Evolutionary conservation across 2,888 invertebrate genomes (phyloP), one percentile per base, ranked within the genome.

Genomic region (Tanypteryx hageni): DNA sequence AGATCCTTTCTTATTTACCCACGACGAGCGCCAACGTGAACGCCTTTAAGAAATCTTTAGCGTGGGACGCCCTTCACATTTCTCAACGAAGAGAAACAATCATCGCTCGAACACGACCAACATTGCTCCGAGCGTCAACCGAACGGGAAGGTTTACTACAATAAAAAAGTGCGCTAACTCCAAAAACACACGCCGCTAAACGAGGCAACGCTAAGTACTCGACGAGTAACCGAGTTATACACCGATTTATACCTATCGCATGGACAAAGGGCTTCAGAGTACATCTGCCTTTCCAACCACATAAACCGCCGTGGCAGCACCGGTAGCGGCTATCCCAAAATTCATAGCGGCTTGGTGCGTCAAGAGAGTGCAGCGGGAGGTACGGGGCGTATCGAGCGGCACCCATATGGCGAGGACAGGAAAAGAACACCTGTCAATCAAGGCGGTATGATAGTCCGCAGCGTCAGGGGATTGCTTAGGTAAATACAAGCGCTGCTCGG

Each of bases 391-490:
- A 89, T 89, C 89, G 89, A 89, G 64, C 89, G 89, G 89, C 86
- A 61, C 86, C 86, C 86, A 86, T 86, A 86, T 86, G 86, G 86
- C 86, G 44, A 86, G 86, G 86, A 86, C 86, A 61, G 89, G 89
- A 68, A 89, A 68, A 89, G 89, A 44, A 89, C 89, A 89, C 89
- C 61, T 89, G 89, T 89, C 89, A 89, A 89, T 89, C 89, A 89
- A 89, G 89, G 27, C 22, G 64, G 64, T 31, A 57, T 58, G 85
- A 86, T 57, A 58, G 85, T 57, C 85, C 59, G 58, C 57, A 58
- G 85, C 59, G 13, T 86, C 3, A n/a, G 11, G 85, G 58, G 85
- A 3, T 16, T 44, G 4, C 18, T 10, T 58, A 18, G 85, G n/a
- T 14, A 22, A 44, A 44, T 44, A 44, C 44, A 44, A 44, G 44